A percentile compares a stretch with the other conserved stretches of the same genome.
Conservation (phyloP, 1,140 invertebrate species). For the Achroia grisella region DNA sequence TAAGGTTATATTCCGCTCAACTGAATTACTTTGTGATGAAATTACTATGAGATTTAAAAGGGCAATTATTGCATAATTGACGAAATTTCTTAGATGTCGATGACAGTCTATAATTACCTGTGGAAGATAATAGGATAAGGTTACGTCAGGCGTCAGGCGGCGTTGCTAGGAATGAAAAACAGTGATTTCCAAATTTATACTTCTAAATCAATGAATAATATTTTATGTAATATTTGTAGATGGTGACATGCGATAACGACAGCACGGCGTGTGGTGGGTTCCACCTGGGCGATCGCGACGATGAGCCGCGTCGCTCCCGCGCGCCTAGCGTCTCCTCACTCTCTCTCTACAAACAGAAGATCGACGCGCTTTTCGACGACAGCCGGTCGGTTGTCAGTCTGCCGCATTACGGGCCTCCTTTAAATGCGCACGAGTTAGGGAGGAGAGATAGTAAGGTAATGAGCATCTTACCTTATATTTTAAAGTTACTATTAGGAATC, state of each 20-base stretch:
- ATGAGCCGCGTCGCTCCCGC: slow-evolving; percentile 63
- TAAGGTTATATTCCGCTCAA: no score
- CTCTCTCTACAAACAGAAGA: slow-evolving; percentile 85
- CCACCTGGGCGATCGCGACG: slow-evolving; percentile 44
- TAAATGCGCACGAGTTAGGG: slow-evolving; percentile 52
- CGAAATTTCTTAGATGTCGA: no score
- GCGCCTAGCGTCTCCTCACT: slow-evolving; percentile 74
- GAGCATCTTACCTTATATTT: no score
- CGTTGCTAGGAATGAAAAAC: no score
- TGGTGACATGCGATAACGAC: slow-evolving; percentile 62
- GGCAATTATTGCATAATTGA: no score
- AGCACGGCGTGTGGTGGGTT: slow-evolving; percentile 47
- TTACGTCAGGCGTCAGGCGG: neutral
- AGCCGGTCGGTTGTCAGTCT: slow-evolving; percentile 56
- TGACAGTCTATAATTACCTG: no score
- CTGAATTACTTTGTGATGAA: no score
- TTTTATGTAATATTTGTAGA: slow-evolving; percentile 27
- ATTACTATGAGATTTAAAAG: no score
- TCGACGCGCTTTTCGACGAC: slow-evolving; percentile 89
- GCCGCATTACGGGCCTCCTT: slow-evolving; percentile 38
- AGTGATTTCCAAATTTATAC: no score
- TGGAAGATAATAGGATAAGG: neutral
- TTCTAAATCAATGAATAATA: no score
- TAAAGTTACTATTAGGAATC: no score
- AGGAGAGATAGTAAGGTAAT: slow-evolving; percentile 52